These are phyloP conservation scores for Cataglyphis rosenhaueri DNA, from an alignment of 2,888 invertebrate species.

Conservation along the genomic window DNA sequence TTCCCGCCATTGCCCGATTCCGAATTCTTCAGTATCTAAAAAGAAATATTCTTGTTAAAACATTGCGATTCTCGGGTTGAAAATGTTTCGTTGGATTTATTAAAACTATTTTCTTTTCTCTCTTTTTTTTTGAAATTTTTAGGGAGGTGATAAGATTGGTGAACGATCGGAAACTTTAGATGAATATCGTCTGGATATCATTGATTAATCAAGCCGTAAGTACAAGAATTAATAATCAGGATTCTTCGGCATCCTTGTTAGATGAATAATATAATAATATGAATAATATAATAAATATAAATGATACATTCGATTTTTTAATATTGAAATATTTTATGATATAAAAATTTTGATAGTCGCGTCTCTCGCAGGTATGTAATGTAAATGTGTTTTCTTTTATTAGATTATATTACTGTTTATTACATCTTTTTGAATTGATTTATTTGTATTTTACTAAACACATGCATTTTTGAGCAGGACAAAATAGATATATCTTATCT, in stretches of 20 bases:
- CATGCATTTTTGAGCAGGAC: neutral
- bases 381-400: neutral
- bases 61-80: neutral
- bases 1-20: neutral
- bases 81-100: neutral
- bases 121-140: neutral
- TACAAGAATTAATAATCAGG: neutral
- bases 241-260: neutral
- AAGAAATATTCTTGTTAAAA: neutral
- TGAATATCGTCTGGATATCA: neutral
- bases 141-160: neutral
- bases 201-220: constrained; percentile 9
- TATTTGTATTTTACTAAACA: neutral
- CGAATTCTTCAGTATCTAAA: neutral
- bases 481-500: neutral
- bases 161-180: neutral
- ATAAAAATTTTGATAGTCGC: neutral
- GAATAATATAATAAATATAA: neutral
- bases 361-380: neutral
- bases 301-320: neutral
- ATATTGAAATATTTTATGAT: neutral
- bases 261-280: neutral
- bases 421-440: neutral
- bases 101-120: neutral
- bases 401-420: neutral